Evolutionary conservation across 2,113 vertebrate genomes (phyloP).

Genomic region (Actenoides hombroni): DNA sequence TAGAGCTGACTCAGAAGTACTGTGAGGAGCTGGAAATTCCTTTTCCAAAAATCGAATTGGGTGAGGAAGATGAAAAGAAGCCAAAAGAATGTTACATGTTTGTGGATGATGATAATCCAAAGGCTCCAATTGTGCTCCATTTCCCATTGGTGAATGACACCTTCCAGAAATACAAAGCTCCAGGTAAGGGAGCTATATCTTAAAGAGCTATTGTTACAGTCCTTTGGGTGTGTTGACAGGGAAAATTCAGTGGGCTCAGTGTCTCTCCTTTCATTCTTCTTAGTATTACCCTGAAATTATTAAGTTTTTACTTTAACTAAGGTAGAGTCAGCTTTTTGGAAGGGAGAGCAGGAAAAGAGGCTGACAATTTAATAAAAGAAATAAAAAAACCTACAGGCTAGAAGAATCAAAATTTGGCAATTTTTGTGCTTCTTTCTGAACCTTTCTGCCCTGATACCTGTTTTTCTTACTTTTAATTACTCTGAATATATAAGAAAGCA

Average conservation of each 20-base stretch:
- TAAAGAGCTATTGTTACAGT: background rate
- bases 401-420: background rate
- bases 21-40: conserved; percentile 76
- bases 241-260: background rate
- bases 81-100: conserved; percentile 80
- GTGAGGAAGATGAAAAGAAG: conserved; percentile 58
- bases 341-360: background rate
- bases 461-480: background rate
- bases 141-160: conserved; percentile 80
- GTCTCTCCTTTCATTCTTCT: background rate
- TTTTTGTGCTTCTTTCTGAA: background rate
- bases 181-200: conserved; percentile 60
- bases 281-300: background rate
- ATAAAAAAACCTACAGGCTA: background rate
- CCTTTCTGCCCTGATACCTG: background rate
- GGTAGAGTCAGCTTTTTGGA: background rate
- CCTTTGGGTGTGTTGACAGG: background rate
- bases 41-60: conserved; percentile 73
- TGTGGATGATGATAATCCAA: conserved; percentile 59
- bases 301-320: background rate
- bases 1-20: conserved; percentile 74
- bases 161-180: conserved; percentile 73
- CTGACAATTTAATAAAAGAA: background rate
- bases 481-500: background rate
- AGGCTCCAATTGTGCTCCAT: conserved; percentile 75